A percentile compares a stretch with the other conserved stretches of the same genome.
Evolutionary conservation across 1,140 invertebrate species (phyloP).

Genomic region (Penaeus indicus): DNA sequence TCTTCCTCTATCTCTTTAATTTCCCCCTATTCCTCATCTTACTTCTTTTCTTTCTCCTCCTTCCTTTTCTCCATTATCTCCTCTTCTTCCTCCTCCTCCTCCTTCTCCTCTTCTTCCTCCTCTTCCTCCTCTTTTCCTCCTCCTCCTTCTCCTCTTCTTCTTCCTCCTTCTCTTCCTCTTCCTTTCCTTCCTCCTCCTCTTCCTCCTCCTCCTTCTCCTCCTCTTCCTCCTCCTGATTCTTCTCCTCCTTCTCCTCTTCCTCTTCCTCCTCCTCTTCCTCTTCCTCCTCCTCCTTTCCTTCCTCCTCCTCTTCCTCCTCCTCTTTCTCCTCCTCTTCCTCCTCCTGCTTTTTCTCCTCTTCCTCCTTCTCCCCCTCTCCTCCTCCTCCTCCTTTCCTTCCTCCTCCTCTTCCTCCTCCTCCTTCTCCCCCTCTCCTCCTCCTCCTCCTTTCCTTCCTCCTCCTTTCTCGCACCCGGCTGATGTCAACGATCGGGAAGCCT

Average conservation of each 20-base stretch:
- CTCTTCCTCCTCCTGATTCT: neutral
- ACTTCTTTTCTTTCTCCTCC: too few relatives aligned
- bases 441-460: neutral
- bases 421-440: neutral
- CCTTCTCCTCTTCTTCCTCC: too few relatives aligned
- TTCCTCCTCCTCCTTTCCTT: constrained; percentile 1
- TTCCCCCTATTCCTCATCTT: too few relatives aligned
- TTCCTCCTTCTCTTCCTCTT: neutral
- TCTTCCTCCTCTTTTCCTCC: neutral
- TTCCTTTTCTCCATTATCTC: too few relatives aligned
- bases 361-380: neutral
- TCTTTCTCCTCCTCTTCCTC: neutral
- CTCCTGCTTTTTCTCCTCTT: neutral
- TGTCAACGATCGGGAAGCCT: neutral
- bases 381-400: neutral
- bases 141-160: neutral
- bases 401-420: neutral
- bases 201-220: neutral
- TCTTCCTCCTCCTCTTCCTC: neutral
- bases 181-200: neutral
- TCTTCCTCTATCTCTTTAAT: too few relatives aligned
- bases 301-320: neutral
- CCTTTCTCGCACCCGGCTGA: neutral
- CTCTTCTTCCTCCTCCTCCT: too few relatives aligned
- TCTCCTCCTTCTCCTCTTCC: neutral